These are phyloP conservation scores for Philereme transversata DNA, from an alignment of 2,888 invertebrate species.

Conservation along the genomic window DNA sequence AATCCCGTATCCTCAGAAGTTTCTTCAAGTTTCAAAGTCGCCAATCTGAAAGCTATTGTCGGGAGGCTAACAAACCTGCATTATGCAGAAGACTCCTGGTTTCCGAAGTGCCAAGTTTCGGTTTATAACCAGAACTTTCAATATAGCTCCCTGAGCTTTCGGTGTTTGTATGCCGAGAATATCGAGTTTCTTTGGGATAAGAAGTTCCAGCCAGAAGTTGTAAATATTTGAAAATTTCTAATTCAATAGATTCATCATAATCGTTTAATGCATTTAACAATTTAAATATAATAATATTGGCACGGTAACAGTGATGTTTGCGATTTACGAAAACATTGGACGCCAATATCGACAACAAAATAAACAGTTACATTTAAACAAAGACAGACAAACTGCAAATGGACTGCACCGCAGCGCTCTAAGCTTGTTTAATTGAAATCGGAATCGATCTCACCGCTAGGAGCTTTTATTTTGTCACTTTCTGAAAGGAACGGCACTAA, in stretches of 20 bases:
- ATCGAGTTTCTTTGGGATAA: constrained; percentile 4
- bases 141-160: constrained; percentile 18
- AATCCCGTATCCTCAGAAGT: constrained; percentile 12
- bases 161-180: constrained; percentile 4
- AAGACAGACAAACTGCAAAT: constrained; percentile 26
- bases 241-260: too few relatives aligned
- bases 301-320: too few relatives aligned
- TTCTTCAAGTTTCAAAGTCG: constrained; percentile 31
- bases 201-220: constrained; percentile 12
- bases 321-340: too few relatives aligned
- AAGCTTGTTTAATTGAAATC: constrained; percentile 25
- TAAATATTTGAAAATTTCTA: not conserved
- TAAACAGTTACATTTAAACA: constrained; percentile 12
- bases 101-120: constrained; percentile 25
- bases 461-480: constrained; percentile 16
- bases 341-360: not conserved
- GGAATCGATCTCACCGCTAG: constrained; percentile 13
- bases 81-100: constrained; percentile 34
- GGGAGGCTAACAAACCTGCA: constrained; percentile 36
- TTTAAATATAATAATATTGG: too few relatives aligned
- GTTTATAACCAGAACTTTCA: constrained; percentile 23
- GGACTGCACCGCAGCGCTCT: constrained; percentile 12
- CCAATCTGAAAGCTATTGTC: constrained; percentile 39
- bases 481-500: constrained; percentile 18
- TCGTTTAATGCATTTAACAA: too few relatives aligned